Base-by-base conservation (phyloP, 2,888 invertebrate species). In the Drosophila parthenogenetica region DNA sequence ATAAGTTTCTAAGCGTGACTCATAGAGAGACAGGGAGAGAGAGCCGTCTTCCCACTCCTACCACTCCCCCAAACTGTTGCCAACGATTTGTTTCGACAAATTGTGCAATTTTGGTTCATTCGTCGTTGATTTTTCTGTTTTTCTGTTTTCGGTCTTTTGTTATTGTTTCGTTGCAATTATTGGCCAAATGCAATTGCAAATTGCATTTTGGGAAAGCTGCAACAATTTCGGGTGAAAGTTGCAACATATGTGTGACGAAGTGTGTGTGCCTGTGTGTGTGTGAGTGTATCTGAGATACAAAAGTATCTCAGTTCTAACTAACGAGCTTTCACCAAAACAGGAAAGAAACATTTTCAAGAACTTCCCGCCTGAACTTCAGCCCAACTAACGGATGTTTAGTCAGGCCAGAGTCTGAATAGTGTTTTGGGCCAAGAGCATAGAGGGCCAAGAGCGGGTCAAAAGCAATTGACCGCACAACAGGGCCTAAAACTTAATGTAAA, bases 391-490 rank as follows among this genome's bases (percentile, higher is more conserved):
- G 82, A 83, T 79, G 73, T 72, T 57, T 35, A 54, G 66, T 72
- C 32, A 35, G 58, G 46, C 49, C 66, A 53, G 65, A 51, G 64
- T 49, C 48, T 35, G 25, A 42, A 66, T 71, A 25, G 73, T 61
- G 62, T 42, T 40, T 16, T 58, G 62, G 68, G 40, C 58, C 58
- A 66, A 22, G 62, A 51, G 49, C 62, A 40, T 63, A 50, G 35
- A 53, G 71, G 82, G 79, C 87, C 81, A 87, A 77, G 66, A 50
- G 35, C 55, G 71, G 82, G 79, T 86, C 81, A 87, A 77, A 87
- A 86, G 86, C 77, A 86, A 86, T 86, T 86, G 82, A 79, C 87
- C 83, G 77, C 75, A 85, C 87, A 81, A 74, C 75, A 73, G 69
- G 77, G 85, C 77, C 69, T 51, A 62, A 55, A 66, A 63, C 67